Conservation (phyloP, 37 sponge, comb jelly and placozoan species). For the Ephydatia muelleri region DNA sequence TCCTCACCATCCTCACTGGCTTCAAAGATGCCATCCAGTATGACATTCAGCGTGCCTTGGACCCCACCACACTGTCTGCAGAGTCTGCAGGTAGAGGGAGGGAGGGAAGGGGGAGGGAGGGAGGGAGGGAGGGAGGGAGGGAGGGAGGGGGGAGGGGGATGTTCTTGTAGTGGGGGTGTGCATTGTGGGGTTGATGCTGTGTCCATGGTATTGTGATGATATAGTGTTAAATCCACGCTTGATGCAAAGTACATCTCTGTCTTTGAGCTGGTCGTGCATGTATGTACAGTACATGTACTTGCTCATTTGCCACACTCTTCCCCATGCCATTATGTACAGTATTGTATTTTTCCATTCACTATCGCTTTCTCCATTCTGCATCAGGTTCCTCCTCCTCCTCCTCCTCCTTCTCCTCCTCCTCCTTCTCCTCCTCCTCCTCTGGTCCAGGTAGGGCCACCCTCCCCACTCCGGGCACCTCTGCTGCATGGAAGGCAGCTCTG, state of each 20-base stretch:
- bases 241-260: no score
- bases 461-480: constrained; percentile 57
- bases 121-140: background rate
- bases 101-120: background rate
- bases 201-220: no score
- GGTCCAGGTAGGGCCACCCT: constrained; percentile 61
- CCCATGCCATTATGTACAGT: background rate
- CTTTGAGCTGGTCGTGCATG: background rate
- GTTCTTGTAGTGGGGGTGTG: no score
- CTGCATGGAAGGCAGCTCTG: constrained; percentile 88
- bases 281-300: background rate
- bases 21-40: constrained; percentile 63
- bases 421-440: background rate
- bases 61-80: constrained; percentile 68
- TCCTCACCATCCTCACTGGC: constrained; percentile 47
- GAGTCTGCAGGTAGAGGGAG: constrained; percentile 21
- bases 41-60: constrained; percentile 73
- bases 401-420: no score
- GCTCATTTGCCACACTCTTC: background rate
- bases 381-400: constrained; percentile 7
- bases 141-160: background rate
- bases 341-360: background rate
- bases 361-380: background rate
- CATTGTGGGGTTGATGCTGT: no score
- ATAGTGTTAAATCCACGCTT: no score